Conservation (phyloP, 2,888 invertebrate species). For the Ptilodon capucinus region DNA sequence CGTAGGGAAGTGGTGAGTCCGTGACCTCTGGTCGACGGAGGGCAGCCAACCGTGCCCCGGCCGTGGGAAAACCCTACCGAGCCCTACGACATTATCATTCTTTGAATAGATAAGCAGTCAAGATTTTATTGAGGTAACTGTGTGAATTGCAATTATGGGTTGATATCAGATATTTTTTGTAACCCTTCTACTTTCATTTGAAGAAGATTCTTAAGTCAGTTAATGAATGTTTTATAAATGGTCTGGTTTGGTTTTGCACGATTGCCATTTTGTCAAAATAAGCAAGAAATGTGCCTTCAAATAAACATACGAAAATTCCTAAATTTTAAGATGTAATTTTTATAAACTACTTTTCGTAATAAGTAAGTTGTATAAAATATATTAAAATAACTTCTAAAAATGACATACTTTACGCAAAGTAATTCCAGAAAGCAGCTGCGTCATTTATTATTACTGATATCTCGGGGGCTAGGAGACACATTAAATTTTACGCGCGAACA, state of each 20-base stretch:
- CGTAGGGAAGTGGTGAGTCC: constrained; percentile 14
- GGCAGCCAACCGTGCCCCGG: constrained; percentile 36
- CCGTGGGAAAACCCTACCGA: constrained; percentile 44
- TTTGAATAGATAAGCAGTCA: not conserved
- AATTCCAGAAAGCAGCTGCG: not conserved
- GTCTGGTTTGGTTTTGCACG: too few species aligned
- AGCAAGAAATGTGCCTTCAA: too few species aligned
- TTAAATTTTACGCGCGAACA: not conserved
- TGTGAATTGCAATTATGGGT: not conserved
- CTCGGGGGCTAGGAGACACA: not conserved
- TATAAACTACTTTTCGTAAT: too few species aligned
- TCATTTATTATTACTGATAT: not conserved
- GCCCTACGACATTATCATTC: constrained; percentile 3
- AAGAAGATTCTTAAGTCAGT: not conserved
- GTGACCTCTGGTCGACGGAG: constrained; percentile 38
- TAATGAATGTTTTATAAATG: not conserved
- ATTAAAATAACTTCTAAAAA: too few species aligned
- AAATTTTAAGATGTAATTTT: too few species aligned
- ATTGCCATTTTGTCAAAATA: too few species aligned
- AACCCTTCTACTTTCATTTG: not conserved
- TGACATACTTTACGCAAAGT: too few species aligned
- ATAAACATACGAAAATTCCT: too few species aligned
- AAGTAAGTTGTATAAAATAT: too few species aligned
- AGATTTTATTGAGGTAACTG: not conserved
- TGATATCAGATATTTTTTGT: not conserved